A percentile compares a stretch with the other conserved stretches of the same genome.
Evolutionary conservation across 2,888 invertebrate genomes (phyloP).

Genomic region (Parnassius smintheus): DNA sequence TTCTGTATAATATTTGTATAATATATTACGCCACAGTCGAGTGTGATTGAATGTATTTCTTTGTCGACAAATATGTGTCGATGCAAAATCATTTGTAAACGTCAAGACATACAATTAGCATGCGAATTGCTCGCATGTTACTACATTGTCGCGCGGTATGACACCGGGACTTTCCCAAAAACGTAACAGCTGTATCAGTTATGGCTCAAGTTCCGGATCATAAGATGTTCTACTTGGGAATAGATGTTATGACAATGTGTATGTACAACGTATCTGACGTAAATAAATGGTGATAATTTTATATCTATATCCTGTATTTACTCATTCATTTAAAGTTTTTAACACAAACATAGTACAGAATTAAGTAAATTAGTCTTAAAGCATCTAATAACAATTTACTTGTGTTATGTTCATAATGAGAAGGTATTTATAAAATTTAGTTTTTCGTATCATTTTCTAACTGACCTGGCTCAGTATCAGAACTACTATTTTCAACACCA

Average conservation of each 20-base stretch:
- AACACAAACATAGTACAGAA: too few species aligned
- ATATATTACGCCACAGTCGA: constrained; percentile 2
- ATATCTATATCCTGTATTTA: too few species aligned
- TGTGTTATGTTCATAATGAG: too few species aligned
- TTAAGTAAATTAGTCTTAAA: too few species aligned
- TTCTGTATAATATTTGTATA: background rate
- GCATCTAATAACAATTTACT: too few species aligned
- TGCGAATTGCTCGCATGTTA: constrained; percentile 14
- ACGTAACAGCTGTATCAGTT: constrained; percentile 20
- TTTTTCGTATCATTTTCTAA: too few species aligned
- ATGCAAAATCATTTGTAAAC: constrained; percentile 20
- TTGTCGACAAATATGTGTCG: constrained; percentile 19
- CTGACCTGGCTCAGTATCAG: too few species aligned
- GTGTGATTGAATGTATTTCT: constrained; percentile 13
- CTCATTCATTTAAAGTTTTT: too few species aligned
- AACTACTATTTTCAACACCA: too few species aligned
- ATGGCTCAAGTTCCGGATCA: constrained; percentile 19
- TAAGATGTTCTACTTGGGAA: constrained; percentile 2
- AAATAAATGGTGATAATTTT: too few species aligned
- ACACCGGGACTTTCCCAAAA: constrained; percentile 22
- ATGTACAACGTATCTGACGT: too few species aligned
- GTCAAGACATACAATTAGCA: constrained; percentile 23
- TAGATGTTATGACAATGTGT: background rate
- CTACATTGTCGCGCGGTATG: constrained; percentile 14
- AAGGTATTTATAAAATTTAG: too few species aligned